Evolutionary conservation across 2,113 vertebrate species (phyloP).

Genomic region (Narcine bancroftii): DNA sequence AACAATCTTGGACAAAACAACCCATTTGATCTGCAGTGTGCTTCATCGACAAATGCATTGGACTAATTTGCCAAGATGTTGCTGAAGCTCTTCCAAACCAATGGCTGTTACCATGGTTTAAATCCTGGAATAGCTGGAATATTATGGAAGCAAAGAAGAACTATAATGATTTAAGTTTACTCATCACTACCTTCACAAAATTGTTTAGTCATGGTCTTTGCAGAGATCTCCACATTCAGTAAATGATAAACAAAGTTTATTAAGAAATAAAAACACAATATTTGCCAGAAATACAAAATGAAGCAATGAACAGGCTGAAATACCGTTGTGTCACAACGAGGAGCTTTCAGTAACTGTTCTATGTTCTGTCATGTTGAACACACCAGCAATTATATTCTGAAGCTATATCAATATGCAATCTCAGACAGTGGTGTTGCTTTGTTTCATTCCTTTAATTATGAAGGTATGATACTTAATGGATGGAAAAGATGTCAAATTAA

Average conservation of each 20-base stretch:
- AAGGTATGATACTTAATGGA: background rate
- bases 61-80: too few relatives aligned
- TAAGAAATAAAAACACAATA: constrained; percentile 14
- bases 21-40: too few relatives aligned
- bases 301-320: background rate
- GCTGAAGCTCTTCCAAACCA: too few relatives aligned
- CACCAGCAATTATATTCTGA: background rate
- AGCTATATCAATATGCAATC: background rate
- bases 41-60: too few relatives aligned
- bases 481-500: background rate
- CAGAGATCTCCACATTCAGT: too few relatives aligned
- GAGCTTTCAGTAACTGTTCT: background rate
- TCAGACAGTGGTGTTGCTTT: background rate
- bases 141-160: too few relatives aligned
- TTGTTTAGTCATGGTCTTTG: too few relatives aligned
- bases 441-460: background rate
- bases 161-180: too few relatives aligned
- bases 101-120: too few relatives aligned
- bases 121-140: too few relatives aligned
- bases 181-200: too few relatives aligned
- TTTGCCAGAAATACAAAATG: constrained; percentile 12
- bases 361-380: background rate
- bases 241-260: background rate
- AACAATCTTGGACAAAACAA: too few relatives aligned
- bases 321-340: background rate